Base-by-base conservation (phyloP, 2,888 invertebrate genomes). In the Horisme vitalbata region DNA sequence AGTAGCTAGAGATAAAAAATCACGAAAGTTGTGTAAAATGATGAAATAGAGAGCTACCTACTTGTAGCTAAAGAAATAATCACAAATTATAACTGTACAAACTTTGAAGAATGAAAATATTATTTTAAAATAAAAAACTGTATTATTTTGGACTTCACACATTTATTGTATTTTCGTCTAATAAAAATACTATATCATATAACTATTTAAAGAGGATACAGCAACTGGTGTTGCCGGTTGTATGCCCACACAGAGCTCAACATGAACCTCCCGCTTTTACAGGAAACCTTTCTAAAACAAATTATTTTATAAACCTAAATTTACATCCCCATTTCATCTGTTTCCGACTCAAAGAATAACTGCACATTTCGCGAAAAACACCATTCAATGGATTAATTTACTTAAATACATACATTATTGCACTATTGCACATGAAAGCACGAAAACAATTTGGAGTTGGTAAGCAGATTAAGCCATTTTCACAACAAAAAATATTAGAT, bases 81-180 rank as follows among this genome's bases (percentile, higher is more conserved):
- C 18, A 18, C 1, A 18, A 4, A 18, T 5, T 18, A 15, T 15
- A 4, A 15, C n/a, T n/a, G n/a, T n/a, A n/a, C n/a, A n/a, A n/a
- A n/a, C n/a, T n/a, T n/a, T n/a, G n/a, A n/a, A n/a, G n/a, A n/a
- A n/a, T 15, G 2, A 6, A 5, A 18, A 18, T 1, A 18, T 18
- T 5, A 1, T 18, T 5, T 5, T 18, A 13, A 31, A 20, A 21
- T 9, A 36, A 11, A 37, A 68, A 65, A 69, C 61, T 52, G 52
- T 5, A 21, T 35, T 43, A 47, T 47, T 56, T 65, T 83, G 85
- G 87, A 88, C 88, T 88, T 87, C 89, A 89, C 89, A 89, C 89
- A 87, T 88, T 89, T 89, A 88, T 89, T 89, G 87, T 87, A 87
- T 88, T 89, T 87, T 84, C 75, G 86, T 88, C 89, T 89, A 89